phyloP scores from a whole-genome alignment of 2,888 invertebrate species.

The Acronicta aceris region DNA sequence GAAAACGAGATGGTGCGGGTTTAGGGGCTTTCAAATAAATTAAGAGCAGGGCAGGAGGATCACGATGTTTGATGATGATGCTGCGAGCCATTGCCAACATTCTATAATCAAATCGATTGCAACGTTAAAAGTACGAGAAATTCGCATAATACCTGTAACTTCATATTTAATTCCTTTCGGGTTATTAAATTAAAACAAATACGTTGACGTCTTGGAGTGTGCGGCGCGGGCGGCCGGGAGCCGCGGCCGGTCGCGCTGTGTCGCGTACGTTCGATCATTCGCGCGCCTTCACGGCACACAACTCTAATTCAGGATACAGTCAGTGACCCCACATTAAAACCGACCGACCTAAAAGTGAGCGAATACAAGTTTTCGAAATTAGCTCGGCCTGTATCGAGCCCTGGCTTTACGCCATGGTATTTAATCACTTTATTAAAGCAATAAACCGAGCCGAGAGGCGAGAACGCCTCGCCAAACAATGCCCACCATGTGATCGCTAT shows the following conservation, averaged over 20 bases:
- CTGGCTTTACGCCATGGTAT: conserved; percentile 77
- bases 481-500: conserved; percentile 76
- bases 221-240: conserved; percentile 7
- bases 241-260: conserved; percentile 24
- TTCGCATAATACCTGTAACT: neutral
- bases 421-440: conserved; percentile 84
- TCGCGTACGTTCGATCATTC: conserved; percentile 33
- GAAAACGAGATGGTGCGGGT: too few relatives aligned
- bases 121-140: neutral
- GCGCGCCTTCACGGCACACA: conserved; percentile 41
- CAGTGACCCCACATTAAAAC: conserved; percentile 67
- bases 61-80: too few relatives aligned
- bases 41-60: too few relatives aligned
- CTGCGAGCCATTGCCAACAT: too few relatives aligned
- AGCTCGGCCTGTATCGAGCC: conserved; percentile 70
- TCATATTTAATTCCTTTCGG: too few relatives aligned
- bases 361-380: conserved; percentile 77
- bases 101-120: too few relatives aligned
- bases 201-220: neutral
- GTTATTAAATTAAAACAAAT: conserved; percentile 15
- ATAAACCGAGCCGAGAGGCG: conserved; percentile 71
- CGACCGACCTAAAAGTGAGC: conserved; percentile 65
- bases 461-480: conserved; percentile 74
- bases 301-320: conserved; percentile 66
- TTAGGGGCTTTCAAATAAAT: too few relatives aligned